Conservation (phyloP, 2,113 vertebrate species). For the Leptodactylus fuscus region DNA sequence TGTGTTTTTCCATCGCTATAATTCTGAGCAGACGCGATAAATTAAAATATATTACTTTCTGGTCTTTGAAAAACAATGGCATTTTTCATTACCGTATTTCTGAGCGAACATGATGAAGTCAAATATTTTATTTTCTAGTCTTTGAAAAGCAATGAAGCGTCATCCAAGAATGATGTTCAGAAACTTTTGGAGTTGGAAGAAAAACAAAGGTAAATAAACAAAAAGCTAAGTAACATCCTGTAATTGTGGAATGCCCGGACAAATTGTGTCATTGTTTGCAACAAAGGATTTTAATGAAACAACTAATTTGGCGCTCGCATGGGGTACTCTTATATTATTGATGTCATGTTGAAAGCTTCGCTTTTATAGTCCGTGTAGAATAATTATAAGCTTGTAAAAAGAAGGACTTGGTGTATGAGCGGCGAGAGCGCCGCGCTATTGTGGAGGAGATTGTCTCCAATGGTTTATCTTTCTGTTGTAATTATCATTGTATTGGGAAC, state of each 20-base stretch:
- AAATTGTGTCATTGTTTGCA: background rate
- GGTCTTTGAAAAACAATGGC: background rate
- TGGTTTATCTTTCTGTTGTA: background rate
- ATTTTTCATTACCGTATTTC: background rate
- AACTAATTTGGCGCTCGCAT: background rate
- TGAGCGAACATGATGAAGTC: background rate
- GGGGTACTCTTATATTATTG: background rate
- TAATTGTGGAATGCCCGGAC: background rate
- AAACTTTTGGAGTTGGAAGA: conserved; percentile 92
- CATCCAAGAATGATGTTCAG: conserved; percentile 89
- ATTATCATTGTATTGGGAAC: background rate
- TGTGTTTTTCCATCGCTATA: background rate
- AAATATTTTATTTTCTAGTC: conserved; percentile 73
- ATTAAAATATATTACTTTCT: background rate
- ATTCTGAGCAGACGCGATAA: background rate
- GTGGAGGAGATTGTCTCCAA: background rate
- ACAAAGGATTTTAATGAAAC: background rate
- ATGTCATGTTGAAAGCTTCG: background rate
- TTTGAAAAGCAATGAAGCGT: conserved; percentile 88
- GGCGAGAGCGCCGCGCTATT: background rate
- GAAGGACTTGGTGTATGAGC: background rate
- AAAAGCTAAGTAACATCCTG: background rate
- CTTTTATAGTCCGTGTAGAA: background rate
- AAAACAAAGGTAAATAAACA: conserved; percentile 88
- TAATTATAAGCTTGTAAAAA: background rate